phyloP scores from a whole-genome alignment of 2,888 invertebrate species.

The Quadroppia sp. region DNA sequence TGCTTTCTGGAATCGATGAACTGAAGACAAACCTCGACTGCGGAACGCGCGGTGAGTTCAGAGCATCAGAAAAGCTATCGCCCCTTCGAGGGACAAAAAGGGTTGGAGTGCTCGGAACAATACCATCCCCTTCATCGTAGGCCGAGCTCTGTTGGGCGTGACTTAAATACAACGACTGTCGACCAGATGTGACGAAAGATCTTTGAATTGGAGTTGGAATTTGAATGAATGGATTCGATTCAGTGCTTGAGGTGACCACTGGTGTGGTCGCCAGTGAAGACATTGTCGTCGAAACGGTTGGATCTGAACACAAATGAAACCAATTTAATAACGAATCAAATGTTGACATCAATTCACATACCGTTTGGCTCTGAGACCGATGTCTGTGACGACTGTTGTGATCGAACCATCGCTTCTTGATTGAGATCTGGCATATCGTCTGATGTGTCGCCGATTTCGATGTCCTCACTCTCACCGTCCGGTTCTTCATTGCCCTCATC shows the following conservation, averaged over 20 bases:
- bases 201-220: conserved; percentile 24
- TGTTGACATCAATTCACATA: not conserved
- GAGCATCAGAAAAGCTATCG: conserved; percentile 85
- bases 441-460: not conserved
- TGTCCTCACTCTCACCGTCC: not conserved
- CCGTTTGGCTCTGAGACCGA: not conserved
- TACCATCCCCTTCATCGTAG: conserved; percentile 69
- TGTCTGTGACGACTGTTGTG: not conserved
- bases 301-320: not conserved
- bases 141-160: conserved; percentile 57
- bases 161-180: conserved; percentile 45
- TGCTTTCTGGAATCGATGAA: conserved; percentile 54
- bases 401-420: not conserved
- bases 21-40: conserved; percentile 53
- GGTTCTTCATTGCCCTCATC: not conserved
- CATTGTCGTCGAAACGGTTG: conserved; percentile 1
- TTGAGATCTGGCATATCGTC: not conserved
- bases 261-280: not conserved
- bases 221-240: conserved; percentile 33
- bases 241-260: conserved; percentile 11
- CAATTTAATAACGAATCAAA: not conserved
- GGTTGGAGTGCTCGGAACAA: conserved; percentile 85
- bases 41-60: conserved; percentile 76
- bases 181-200: not conserved
- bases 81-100: conserved; percentile 73